These are phyloP conservation scores for Lydus trimaculatus DNA, from an alignment of 2,888 invertebrate species.

Conservation along the genomic window DNA sequence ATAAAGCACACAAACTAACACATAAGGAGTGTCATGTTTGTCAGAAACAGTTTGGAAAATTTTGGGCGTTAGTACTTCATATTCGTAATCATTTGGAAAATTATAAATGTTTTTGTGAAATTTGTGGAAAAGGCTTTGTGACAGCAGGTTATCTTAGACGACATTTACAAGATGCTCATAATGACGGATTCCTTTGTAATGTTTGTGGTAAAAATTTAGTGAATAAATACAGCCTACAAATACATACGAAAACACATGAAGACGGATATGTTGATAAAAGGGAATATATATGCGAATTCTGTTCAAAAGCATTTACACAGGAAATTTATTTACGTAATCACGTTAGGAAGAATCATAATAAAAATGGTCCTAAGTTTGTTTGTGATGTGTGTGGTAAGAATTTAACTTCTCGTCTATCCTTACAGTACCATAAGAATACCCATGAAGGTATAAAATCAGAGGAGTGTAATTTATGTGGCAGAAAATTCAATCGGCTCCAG, in stretches of 20 bases:
- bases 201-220: slow-evolving; percentile 12
- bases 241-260: neutral
- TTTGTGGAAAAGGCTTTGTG: slow-evolving; percentile 36
- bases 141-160: neutral
- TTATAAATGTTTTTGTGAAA: slow-evolving; percentile 62
- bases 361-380: neutral
- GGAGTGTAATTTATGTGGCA: slow-evolving; percentile 47
- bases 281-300: neutral
- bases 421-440: neutral
- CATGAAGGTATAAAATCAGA: slow-evolving; percentile 57
- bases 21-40: neutral
- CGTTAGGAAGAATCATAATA: neutral
- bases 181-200: neutral
- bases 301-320: neutral
- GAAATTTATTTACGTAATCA: neutral
- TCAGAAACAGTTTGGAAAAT: neutral
- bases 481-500: slow-evolving; percentile 42
- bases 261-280: neutral
- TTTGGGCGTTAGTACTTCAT: slow-evolving; percentile 57
- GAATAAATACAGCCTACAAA: neutral
- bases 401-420: slow-evolving; percentile 49
- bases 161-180: neutral
- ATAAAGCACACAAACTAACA: too few relatives aligned
- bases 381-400: slow-evolving; percentile 16
- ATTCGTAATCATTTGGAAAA: slow-evolving; percentile 64